Evolutionary conservation across 2,888 invertebrate species (phyloP).

Genomic region (Schizotus pectinicornis): DNA sequence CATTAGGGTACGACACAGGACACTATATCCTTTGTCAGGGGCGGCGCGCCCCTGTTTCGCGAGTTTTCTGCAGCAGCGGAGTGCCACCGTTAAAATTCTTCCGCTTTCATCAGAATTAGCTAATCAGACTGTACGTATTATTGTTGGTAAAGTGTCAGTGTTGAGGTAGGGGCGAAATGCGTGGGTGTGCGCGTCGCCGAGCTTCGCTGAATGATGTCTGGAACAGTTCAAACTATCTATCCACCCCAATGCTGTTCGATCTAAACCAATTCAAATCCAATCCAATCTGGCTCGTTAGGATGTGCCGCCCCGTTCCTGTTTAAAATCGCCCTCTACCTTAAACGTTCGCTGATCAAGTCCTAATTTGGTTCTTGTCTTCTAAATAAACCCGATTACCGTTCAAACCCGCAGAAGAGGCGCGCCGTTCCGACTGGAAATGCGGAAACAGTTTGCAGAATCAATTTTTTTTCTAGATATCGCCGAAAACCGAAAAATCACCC

Average conservation of each 20-base stretch:
- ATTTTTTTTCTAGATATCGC: slow-evolving; percentile 5
- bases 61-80: too few species aligned
- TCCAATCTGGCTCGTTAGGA: slow-evolving; percentile 57
- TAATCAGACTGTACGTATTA: too few species aligned
- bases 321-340: slow-evolving; percentile 55
- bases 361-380: slow-evolving; percentile 57
- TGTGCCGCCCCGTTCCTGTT: slow-evolving; percentile 55
- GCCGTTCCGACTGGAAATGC: slow-evolving; percentile 33
- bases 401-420: slow-evolving; percentile 38
- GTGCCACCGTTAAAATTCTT: too few species aligned
- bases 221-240: slow-evolving; percentile 46
- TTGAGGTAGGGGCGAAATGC: too few species aligned
- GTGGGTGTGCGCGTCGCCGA: too few species aligned
- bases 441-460: slow-evolving; percentile 19
- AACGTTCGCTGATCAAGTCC: slow-evolving; percentile 56
- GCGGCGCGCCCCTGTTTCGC: slow-evolving; percentile 2
- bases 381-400: slow-evolving; percentile 54
- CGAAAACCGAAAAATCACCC: slow-evolving; percentile 32
- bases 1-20: slow-evolving; percentile 41
- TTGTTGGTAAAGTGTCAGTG: not conserved
- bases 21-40: slow-evolving; percentile 29
- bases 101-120: too few species aligned
- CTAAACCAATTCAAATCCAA: slow-evolving; percentile 58
- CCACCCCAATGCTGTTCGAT: slow-evolving; percentile 56
- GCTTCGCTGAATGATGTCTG: slow-evolving; percentile 7